phyloP scores from a whole-genome alignment of 2,113 vertebrate genomes.

The Pavo muticus region DNA sequence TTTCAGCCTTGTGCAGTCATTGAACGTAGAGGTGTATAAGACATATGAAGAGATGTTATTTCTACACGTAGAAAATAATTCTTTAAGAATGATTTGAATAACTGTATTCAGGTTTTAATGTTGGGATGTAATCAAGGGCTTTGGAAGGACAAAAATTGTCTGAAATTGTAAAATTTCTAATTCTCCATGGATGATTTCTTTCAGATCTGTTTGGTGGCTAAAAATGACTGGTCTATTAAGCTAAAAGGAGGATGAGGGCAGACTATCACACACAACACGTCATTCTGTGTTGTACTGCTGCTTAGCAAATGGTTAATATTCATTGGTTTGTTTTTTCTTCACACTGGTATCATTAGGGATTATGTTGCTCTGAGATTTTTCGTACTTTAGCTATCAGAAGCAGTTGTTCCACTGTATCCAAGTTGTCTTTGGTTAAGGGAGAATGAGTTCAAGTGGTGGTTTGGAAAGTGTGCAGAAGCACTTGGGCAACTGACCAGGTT shows the following conservation, averaged over 20 bases:
- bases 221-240: neutral
- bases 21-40: neutral
- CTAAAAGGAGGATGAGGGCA: neutral
- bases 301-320: neutral
- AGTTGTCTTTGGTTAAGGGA: neutral
- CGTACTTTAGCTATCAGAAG: neutral
- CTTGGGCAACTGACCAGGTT: neutral
- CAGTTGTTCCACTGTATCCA: rapidly evolving
- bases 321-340: neutral
- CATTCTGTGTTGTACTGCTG: neutral
- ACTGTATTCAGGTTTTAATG: neutral
- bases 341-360: neutral
- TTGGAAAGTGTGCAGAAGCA: neutral
- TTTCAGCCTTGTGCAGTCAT: neutral
- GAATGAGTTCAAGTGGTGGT: neutral
- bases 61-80: neutral
- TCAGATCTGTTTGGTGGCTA: neutral
- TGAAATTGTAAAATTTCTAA: neutral
- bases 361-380: neutral
- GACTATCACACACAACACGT: neutral
- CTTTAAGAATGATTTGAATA: neutral
- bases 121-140: neutral
- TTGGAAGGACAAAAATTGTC: neutral
- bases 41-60: neutral
- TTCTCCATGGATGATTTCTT: neutral